phyloP scores from a whole-genome alignment of 2,888 invertebrate species.

The Phaedon cochleariae region DNA sequence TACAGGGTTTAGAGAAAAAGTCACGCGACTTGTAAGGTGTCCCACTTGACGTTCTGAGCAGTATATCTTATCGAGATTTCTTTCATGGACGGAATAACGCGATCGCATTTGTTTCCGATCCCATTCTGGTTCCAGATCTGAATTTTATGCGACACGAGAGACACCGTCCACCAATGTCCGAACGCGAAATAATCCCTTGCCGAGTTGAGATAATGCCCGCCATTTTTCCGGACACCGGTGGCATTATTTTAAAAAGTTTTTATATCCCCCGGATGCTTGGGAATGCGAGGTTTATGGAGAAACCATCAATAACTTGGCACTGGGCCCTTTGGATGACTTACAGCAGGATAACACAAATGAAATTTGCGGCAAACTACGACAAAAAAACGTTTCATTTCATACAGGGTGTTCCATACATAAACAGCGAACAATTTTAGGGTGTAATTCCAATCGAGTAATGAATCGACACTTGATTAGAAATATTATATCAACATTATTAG shows the following conservation, averaged over 20 bases:
- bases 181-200: constrained; percentile 54
- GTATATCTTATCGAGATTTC: no score
- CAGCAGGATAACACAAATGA: neutral
- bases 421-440: no score
- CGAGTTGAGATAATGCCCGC: constrained; percentile 60
- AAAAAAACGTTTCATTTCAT: no score
- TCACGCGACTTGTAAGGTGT: no score
- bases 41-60: no score
- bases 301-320: constrained; percentile 51
- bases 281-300: constrained; percentile 51
- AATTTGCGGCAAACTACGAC: neutral
- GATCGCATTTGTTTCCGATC: constrained; percentile 26
- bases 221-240: constrained; percentile 61
- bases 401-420: no score
- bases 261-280: constrained; percentile 56
- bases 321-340: neutral
- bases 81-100: no score
- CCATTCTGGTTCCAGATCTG: constrained; percentile 29
- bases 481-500: no score
- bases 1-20: no score
- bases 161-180: constrained; percentile 30
- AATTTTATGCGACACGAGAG: constrained; percentile 40
- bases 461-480: no score
- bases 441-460: no score
- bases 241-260: constrained; percentile 63